These are phyloP conservation scores for Phyllotreta cruciferae DNA, from an alignment of 2,888 invertebrate species.

Conservation along the genomic window DNA sequence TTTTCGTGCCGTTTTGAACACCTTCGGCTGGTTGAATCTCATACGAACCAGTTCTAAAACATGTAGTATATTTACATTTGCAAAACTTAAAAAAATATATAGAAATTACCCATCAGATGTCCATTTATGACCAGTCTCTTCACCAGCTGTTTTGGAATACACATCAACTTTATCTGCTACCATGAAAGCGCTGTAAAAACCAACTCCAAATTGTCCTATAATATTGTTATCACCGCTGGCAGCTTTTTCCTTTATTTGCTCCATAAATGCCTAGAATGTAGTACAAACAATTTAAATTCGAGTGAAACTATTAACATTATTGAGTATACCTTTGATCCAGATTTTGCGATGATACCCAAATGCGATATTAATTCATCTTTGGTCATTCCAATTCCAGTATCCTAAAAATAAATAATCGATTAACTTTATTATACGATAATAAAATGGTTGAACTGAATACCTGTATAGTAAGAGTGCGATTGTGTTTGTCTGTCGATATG, in stretches of 20 bases:
- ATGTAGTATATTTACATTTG: slow-evolving; percentile 4
- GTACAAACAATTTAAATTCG: not conserved
- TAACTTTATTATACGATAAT: slow-evolving; percentile 2
- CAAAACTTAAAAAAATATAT: not conserved
- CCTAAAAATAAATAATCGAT: slow-evolving; percentile 62
- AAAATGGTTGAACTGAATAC: slow-evolving; percentile 58
- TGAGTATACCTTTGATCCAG: slow-evolving; percentile 86
- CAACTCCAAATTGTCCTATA: slow-evolving; percentile 98
- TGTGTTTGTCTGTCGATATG: slow-evolving; percentile 86
- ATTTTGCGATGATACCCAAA: slow-evolving; percentile 94
- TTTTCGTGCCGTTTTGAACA: slow-evolving; percentile 89
- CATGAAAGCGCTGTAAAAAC: slow-evolving; percentile 98
- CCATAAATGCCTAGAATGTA: slow-evolving; percentile 75
- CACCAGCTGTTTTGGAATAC: slow-evolving; percentile 76
- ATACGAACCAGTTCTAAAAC: slow-evolving; percentile 79
- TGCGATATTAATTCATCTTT: slow-evolving; percentile 89
- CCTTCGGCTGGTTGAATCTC: slow-evolving; percentile 87
- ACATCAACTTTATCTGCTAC: slow-evolving; percentile 95
- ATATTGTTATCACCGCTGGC: slow-evolving; percentile 74
- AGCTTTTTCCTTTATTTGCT: slow-evolving; percentile 76
- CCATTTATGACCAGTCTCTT: slow-evolving; percentile 84
- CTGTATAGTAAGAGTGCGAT: slow-evolving; percentile 84
- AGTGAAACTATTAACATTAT: too few relatives aligned
- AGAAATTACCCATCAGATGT: slow-evolving; percentile 81
- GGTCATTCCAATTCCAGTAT: slow-evolving; percentile 95